Evolutionary conservation across 2,888 invertebrate species (phyloP), one percentile per base, ranked within the genome.

Genomic region (Biston betularia): DNA sequence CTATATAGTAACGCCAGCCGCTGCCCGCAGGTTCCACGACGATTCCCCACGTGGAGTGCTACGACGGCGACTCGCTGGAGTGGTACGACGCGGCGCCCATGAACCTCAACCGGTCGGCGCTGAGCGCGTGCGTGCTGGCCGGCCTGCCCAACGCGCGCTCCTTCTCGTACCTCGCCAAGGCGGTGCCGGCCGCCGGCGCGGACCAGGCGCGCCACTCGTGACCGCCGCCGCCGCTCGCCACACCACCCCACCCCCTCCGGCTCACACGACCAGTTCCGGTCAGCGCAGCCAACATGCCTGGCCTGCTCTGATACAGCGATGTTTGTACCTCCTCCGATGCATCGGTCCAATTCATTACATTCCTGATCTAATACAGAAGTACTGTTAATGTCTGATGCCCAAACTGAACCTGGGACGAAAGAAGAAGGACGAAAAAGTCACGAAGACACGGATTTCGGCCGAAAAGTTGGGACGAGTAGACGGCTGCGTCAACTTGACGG

Each of bases 41-140:
- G 0, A 95, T 97, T 55, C 94, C 96, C 33, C 95, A 95, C 80
- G 97, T 97, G 70, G 98, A 98, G 85, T 96, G 96, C 81, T 97
- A 96, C 85, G 97, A 97, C 79, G 94, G 94, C 0, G 93, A 94
- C 63, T 94, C 94, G 0, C 89, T 95, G 75, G 94, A 95, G 79
- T 96, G 96, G 96, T 95, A 94, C 81, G 95, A 95, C 75, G 96
- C 96, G 0, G 95, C 96, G 0, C 95, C 96, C 10, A 97, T 98
- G 97, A 97, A 97, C 84, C 88, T 97, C 45, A 97, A 97, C 84
- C 94, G 97, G 15, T 97, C 97, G 63, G 97, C 97, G 0, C 89
- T 97, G 38, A 96, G 96, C 78, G 97, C 97, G 1, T 97, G 97
- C 85, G 97, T 97, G 0, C 91, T 97, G 49, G 89, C 95, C n/a